Conservation (phyloP, 2,113 vertebrate species). For the Hemichromis elongatus region DNA sequence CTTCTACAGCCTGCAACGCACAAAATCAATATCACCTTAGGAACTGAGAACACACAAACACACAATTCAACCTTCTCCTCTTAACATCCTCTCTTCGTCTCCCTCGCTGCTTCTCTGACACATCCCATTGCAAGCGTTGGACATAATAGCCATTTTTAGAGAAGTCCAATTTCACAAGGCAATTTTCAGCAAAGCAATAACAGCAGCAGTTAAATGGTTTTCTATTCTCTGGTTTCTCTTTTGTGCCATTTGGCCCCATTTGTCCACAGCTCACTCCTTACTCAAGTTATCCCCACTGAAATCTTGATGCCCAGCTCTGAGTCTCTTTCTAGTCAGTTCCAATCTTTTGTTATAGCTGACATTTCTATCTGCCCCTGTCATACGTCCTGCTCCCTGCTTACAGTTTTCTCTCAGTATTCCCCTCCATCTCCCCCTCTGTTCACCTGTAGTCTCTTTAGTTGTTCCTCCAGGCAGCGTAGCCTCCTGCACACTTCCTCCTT, state of each 20-base stretch:
- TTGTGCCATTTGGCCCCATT: constrained; percentile 56
- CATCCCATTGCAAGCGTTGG: constrained; percentile 44
- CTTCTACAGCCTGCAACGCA: constrained; percentile 66
- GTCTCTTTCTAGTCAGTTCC: constrained; percentile 25
- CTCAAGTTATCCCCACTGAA: constrained; percentile 54
- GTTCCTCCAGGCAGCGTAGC: constrained; percentile 75
- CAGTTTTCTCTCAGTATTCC: neutral
- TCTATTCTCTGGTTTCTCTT: constrained; percentile 59
- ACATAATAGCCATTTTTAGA: constrained; percentile 63
- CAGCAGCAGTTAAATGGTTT: constrained; percentile 60
- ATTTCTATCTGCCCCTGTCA: constrained; percentile 23
- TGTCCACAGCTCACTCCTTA: constrained; percentile 41
- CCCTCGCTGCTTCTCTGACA: constrained; percentile 47
- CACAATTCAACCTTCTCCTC: constrained; percentile 13
- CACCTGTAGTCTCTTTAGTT: constrained; percentile 78
- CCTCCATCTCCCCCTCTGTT: neutral
- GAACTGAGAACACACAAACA: constrained; percentile 22
- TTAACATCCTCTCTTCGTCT: constrained; percentile 51
- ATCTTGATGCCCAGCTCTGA: constrained; percentile 8
- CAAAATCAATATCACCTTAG: constrained; percentile 55
- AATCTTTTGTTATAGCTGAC: constrained; percentile 34
- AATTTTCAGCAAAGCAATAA: constrained; percentile 65
- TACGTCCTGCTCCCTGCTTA: neutral
- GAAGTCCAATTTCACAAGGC: constrained; percentile 63
- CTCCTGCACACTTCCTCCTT: constrained; percentile 70